phyloP scores from a whole-genome alignment of 2,797 vertebrate species.

The Denticeps clupeoides region DNA sequence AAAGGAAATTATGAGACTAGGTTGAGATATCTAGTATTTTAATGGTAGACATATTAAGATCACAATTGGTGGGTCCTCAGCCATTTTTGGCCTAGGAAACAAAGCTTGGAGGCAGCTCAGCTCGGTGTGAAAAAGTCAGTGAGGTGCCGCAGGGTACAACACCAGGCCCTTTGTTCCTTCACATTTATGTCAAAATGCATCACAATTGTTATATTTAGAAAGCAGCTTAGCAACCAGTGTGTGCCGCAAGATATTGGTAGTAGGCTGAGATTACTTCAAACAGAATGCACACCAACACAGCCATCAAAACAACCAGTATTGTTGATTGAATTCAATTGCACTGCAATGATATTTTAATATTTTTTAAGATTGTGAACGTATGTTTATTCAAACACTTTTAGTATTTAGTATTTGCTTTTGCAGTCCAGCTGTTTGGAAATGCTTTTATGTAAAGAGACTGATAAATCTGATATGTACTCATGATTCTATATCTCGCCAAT shows the following conservation, averaged over 20 bases:
- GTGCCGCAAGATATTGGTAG: neutral
- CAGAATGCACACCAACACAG: too few species aligned
- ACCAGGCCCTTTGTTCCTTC: neutral
- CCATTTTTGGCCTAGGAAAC: neutral
- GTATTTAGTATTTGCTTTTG: too few species aligned
- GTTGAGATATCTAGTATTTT: too few species aligned
- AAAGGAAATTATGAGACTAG: too few species aligned
- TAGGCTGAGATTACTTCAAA: slow-evolving; percentile 7
- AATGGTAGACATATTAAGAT: too few species aligned
- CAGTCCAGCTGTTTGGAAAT: too few species aligned
- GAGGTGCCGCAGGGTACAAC: slow-evolving; percentile 4
- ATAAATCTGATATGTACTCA: neutral
- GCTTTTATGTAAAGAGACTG: neutral
- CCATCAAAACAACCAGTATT: too few species aligned
- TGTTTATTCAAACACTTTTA: too few species aligned
- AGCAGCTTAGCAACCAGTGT: neutral
- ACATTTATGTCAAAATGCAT: neutral
- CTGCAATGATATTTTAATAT: too few species aligned
- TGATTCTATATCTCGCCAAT: neutral
- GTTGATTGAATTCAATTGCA: too few species aligned
- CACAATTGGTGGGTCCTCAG: too few species aligned
- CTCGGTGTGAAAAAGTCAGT: neutral
- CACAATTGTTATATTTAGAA: neutral
- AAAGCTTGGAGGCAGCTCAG: neutral
- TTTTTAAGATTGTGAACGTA: too few species aligned